These are phyloP conservation scores for Pseudolycoriella hygida DNA, from an alignment of 2,888 invertebrate species.

Conservation along the genomic window DNA sequence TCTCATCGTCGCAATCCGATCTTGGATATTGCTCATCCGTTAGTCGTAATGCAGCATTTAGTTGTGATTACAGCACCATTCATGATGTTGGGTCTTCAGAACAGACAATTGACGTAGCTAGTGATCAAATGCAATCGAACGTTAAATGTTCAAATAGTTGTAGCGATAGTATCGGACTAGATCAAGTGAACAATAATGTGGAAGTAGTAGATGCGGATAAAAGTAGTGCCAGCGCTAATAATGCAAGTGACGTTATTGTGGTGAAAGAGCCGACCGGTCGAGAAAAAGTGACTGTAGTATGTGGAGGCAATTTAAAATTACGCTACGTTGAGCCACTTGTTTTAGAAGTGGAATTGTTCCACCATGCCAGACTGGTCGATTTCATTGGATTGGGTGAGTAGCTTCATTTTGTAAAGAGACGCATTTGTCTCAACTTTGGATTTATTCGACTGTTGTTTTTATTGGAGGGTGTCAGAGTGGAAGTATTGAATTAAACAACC, in stretches of 20 bases:
- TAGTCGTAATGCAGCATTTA: conserved; percentile 8
- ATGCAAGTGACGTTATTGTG: conserved; percentile 3
- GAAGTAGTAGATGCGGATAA: not conserved
- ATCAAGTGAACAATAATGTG: conserved; percentile 3
- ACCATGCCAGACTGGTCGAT: conserved; percentile 39
- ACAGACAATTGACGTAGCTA: not conserved
- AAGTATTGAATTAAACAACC: too few species aligned
- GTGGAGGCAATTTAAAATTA: not conserved
- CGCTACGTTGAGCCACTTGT: not conserved
- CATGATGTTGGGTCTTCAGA: not conserved
- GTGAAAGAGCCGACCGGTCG: conserved; percentile 1
- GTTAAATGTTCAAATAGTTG: not conserved
- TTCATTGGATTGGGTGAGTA: conserved; percentile 43
- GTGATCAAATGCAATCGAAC: not conserved
- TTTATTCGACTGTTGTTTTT: too few species aligned
- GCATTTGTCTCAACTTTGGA: too few species aligned
- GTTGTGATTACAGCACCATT: conserved; percentile 3
- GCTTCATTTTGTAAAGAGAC: not conserved
- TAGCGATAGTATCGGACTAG: not conserved
- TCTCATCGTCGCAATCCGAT: conserved; percentile 11
- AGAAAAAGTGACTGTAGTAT: conserved; percentile 3
- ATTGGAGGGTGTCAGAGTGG: too few species aligned
- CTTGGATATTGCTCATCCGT: conserved; percentile 11
- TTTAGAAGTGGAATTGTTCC: conserved; percentile 11
- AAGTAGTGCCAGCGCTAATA: not conserved